These are phyloP conservation scores for Heteromurus nitidus DNA, from an alignment of 2,888 invertebrate genomes.

Conservation along the genomic window DNA sequence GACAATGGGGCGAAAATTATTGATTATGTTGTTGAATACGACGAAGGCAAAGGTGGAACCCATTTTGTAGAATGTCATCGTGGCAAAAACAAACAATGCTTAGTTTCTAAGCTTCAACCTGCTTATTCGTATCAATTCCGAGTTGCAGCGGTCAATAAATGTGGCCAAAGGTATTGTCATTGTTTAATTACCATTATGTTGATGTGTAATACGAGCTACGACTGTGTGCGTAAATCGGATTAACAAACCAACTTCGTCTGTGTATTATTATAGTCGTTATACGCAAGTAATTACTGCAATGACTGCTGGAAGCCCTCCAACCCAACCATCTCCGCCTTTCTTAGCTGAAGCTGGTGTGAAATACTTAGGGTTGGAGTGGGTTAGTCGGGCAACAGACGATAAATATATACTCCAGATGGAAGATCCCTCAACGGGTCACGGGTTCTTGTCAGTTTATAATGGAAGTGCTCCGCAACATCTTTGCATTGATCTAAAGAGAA, in stretches of 20 bases:
- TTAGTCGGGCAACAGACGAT: constrained; percentile 84
- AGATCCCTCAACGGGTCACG: constrained; percentile 82
- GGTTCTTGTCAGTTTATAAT: constrained; percentile 86
- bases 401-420: constrained; percentile 90
- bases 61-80: constrained; percentile 84
- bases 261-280: constrained; percentile 80
- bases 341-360: constrained; percentile 81
- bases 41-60: constrained; percentile 81
- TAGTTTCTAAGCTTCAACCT: constrained; percentile 84
- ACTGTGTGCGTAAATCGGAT: too few species aligned
- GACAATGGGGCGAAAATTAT: constrained; percentile 88
- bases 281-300: constrained; percentile 82
- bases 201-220: too few species aligned
- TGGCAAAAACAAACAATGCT: constrained; percentile 85
- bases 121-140: constrained; percentile 89
- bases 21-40: constrained; percentile 86
- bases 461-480: constrained; percentile 84
- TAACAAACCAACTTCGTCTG: too few species aligned
- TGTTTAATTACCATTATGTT: too few species aligned
- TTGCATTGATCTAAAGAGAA: constrained; percentile 83
- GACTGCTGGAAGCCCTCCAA: constrained; percentile 88
- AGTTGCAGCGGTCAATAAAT: constrained; percentile 87
- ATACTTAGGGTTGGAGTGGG: constrained; percentile 85
- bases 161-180: constrained; percentile 80
- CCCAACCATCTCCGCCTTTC: constrained; percentile 85